phyloP scores from a whole-genome alignment of 64 coral and sea anemone genomes.

The Stylophora pistillata region DNA sequence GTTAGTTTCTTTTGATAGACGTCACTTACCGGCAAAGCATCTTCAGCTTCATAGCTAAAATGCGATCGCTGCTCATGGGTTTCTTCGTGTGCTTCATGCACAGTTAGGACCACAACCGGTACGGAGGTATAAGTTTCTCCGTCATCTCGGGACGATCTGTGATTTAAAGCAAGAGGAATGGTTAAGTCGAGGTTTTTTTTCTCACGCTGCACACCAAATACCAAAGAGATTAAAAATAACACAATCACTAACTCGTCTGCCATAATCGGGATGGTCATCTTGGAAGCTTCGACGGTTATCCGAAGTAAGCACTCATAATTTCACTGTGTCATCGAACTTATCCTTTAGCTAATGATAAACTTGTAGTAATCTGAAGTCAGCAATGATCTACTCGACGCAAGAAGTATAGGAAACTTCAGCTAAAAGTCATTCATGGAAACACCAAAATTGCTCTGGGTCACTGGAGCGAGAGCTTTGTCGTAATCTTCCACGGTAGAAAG shows the following conservation, averaged over 20 bases:
- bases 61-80: background rate
- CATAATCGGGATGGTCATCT: slow-evolving; percentile 24
- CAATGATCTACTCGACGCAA: background rate
- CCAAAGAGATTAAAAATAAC: background rate
- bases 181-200: background rate
- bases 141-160: slow-evolving; percentile 15
- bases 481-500: background rate
- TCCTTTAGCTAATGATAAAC: background rate
- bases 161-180: background rate
- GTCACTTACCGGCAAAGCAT: slow-evolving; percentile 14
- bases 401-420: background rate
- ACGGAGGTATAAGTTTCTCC: slow-evolving; percentile 6
- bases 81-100: slow-evolving; percentile 29
- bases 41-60: slow-evolving; percentile 3
- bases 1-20: background rate
- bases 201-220: background rate
- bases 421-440: background rate
- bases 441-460: background rate
- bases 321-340: background rate
- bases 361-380: background rate
- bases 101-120: slow-evolving; percentile 7
- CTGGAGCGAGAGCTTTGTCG: slow-evolving; percentile 2
- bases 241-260: slow-evolving; percentile 13
- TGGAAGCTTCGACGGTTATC: background rate
- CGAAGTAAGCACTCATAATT: background rate